Evolutionary conservation across 1,140 invertebrate genomes (phyloP), one percentile per base, ranked within the genome.

Genomic region (Centruroides vittatus): DNA sequence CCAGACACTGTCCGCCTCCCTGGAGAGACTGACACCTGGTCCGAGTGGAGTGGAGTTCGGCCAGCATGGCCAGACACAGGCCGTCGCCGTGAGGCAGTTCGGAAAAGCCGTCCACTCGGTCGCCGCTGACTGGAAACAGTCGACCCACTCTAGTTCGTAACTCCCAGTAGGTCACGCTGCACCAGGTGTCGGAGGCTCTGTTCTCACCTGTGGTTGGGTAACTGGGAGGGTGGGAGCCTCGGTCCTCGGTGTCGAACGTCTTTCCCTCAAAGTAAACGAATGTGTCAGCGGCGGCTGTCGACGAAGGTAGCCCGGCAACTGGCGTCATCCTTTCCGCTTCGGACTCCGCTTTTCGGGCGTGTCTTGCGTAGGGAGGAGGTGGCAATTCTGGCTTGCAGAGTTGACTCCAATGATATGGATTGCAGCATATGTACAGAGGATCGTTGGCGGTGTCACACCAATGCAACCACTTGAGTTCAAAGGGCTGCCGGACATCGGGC

Each of bases 391-490:
- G 86, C 55, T 83, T 82, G 75, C 93, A 89, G 69, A 94, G 86
- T 75, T 88, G 84, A 67, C 84, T 87, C 74, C 96, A 97, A 75
- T 96, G 93, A 73, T 94, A 96, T 65, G 93, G 93, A 78, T 96
- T 96, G 56, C 95, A 85, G 77, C 93, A 97, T 62, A 95, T 88
- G 47, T 64, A 60, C 36, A 54, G 11, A 74, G 93, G 89, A 70
- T 87, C 84, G 75, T 92, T 93, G 68, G 88, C 78, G 66, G 85
- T 83, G 71, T 91, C 83, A 74, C 94, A 98, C 71, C 87, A 83
- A 60, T 94, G 89, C 35, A 94, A 80, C 6, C 88, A 82, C 70
- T 88, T 85, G 59, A 98, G 76, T 79, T 98, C 93, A 80, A 96
- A 90, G 72, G 97, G 91, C 63, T 86, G 89, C 72, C 92, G 86